phyloP scores from a whole-genome alignment of 2,113 vertebrate genomes.

The Melanotaenia duboulayi region DNA sequence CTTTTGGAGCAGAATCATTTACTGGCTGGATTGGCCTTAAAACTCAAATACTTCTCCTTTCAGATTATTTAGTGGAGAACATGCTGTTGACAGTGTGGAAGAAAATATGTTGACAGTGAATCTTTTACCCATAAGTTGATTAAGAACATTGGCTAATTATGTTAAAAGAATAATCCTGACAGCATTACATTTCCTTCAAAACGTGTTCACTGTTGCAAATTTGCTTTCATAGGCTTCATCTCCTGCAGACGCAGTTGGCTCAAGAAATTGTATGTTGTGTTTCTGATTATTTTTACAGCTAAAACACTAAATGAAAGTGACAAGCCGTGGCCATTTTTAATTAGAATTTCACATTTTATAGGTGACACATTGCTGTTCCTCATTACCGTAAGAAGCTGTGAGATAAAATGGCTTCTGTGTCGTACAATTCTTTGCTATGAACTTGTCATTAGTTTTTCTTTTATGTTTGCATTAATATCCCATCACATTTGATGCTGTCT shows the following conservation, averaged over 20 bases:
- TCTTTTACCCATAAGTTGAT: background rate
- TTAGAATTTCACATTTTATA: background rate
- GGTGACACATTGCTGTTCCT: background rate
- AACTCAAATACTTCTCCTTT: background rate
- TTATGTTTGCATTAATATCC: too few species aligned
- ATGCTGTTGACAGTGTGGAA: background rate
- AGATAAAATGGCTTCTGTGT: background rate
- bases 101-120: background rate
- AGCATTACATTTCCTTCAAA: background rate
- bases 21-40: background rate
- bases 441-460: background rate
- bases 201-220: background rate
- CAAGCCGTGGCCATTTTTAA: slow-evolving; percentile 1
- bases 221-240: background rate
- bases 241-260: background rate
- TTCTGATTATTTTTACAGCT: background rate
- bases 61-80: background rate
- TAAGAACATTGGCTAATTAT: slow-evolving; percentile 4
- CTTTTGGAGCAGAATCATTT: background rate
- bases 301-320: background rate
- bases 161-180: slow-evolving; percentile 5
- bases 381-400: background rate
- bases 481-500: too few species aligned
- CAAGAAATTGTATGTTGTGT: background rate
- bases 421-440: background rate